Conservation (phyloP, 2,888 invertebrate genomes). For the Aphrophora alni region DNA sequence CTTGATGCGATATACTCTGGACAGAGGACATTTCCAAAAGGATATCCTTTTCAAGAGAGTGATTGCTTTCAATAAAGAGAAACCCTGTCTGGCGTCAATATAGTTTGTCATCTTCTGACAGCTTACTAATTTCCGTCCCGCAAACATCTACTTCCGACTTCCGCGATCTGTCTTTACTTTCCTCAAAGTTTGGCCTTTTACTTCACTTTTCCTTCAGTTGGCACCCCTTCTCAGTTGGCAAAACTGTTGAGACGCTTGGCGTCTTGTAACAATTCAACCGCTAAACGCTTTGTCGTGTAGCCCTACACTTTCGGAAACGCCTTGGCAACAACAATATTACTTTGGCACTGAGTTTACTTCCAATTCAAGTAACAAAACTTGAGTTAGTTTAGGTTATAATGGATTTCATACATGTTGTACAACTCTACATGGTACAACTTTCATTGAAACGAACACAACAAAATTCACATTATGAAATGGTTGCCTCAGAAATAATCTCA, state of each 20-base stretch:
- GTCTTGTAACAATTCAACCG: neutral
- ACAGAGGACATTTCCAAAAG: neutral
- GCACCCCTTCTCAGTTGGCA: neutral
- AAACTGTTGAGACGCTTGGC: neutral
- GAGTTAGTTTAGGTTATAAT: neutral
- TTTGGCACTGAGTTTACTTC: neutral
- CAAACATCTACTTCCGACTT: slow-evolving; percentile 2
- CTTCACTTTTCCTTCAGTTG: neutral
- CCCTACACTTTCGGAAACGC: neutral
- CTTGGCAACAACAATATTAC: neutral
- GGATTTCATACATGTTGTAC: neutral
- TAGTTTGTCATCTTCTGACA: slow-evolving; percentile 6
- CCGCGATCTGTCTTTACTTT: slow-evolving; percentile 5
- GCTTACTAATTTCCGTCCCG: neutral
- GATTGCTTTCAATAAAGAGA: neutral
- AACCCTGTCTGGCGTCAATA: slow-evolving; percentile 2
- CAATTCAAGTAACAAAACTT: neutral
- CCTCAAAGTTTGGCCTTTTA: neutral
- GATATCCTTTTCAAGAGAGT: neutral
- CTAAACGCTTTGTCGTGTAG: neutral
- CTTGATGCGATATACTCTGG: neutral
- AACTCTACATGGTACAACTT: too few species aligned
- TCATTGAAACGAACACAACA: too few species aligned
- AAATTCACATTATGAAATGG: too few species aligned
- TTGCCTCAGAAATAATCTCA: too few species aligned